Evolutionary conservation across 1,140 invertebrate genomes (phyloP).

Genomic region (Prorops nasuta): DNA sequence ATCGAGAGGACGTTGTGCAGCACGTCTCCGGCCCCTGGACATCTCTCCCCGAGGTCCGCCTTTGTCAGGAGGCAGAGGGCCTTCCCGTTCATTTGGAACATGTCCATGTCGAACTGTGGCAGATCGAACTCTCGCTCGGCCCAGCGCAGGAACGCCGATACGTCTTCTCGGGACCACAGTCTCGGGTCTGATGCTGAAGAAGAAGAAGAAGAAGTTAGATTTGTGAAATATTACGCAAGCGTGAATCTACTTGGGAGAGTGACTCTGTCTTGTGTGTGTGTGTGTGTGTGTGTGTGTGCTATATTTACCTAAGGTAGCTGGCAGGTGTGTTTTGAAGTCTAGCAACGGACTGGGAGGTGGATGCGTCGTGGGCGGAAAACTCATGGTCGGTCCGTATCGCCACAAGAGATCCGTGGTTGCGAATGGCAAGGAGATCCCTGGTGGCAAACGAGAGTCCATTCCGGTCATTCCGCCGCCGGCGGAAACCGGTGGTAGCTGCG

Average conservation of each 20-base stretch:
- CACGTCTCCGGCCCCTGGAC: conserved; percentile 88
- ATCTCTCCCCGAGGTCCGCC: conserved; percentile 84
- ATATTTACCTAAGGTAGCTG: conserved; percentile 67
- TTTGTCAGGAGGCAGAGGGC: conserved; percentile 87
- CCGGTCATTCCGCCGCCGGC: conserved; percentile 57
- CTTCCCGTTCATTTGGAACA: conserved; percentile 98
- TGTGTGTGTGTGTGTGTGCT: too few species aligned
- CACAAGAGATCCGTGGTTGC: conserved; percentile 75
- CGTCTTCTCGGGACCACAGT: conserved; percentile 88
- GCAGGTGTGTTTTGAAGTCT: conserved; percentile 83
- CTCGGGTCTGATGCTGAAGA: conserved; percentile 79
- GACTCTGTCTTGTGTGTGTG: too few species aligned
- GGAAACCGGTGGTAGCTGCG: conserved; percentile 63
- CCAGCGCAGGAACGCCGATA: conserved; percentile 84
- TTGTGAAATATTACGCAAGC: neutral
- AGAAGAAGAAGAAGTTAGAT: conserved; percentile 2
- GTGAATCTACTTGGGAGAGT: too few species aligned
- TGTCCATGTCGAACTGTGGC: conserved; percentile 86
- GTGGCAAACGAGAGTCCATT: conserved; percentile 62
- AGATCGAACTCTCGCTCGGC: conserved; percentile 91
- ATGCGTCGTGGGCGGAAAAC: conserved; percentile 63
- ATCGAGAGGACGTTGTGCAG: conserved; percentile 90
- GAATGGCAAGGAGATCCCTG: conserved; percentile 67
- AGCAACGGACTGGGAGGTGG: conserved; percentile 70
- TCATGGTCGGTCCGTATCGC: conserved; percentile 71